Percentiles rank a stretch among this genome's conserved stretches.
phyloP scores from a whole-genome alignment of 92 coral and sea anemone species.

The Paramuricea clavata region DNA sequence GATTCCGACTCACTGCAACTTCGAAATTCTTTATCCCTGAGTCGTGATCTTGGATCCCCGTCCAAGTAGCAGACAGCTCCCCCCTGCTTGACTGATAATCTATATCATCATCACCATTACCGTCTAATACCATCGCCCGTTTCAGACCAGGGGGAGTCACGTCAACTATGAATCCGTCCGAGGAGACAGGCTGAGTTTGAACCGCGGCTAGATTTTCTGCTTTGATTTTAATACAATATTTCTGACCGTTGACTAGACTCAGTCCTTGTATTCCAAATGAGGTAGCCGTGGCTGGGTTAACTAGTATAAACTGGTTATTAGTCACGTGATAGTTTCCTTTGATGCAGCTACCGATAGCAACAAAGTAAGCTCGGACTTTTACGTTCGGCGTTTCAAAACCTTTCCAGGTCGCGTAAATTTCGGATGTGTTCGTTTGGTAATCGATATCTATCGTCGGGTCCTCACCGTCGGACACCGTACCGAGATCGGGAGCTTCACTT shows the following conservation, averaged over 20 bases:
- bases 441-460: constrained; percentile 67
- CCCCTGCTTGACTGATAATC: constrained; percentile 81
- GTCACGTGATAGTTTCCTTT: constrained; percentile 92
- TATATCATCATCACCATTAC: constrained; percentile 77
- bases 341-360: constrained; percentile 91
- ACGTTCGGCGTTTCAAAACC: constrained; percentile 79
- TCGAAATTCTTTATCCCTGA: constrained; percentile 83
- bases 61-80: constrained; percentile 84
- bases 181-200: constrained; percentile 77
- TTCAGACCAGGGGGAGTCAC: constrained; percentile 79
- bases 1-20: constrained; percentile 83
- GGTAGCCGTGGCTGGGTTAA: constrained; percentile 76
- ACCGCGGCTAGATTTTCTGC: constrained; percentile 91
- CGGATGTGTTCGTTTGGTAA: constrained; percentile 76
- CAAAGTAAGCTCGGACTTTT: constrained; percentile 82
- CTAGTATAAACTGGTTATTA: constrained; percentile 72
- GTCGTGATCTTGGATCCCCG: constrained; percentile 83
- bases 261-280: constrained; percentile 68
- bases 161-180: constrained; percentile 88
- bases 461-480: constrained; percentile 82
- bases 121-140: constrained; percentile 88
- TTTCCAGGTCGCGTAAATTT: constrained; percentile 87
- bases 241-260: constrained; percentile 86
- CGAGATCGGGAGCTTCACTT: constrained; percentile 77
- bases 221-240: constrained; percentile 89